These are phyloP conservation scores for Cantharis rufa DNA, from an alignment of 2,888 invertebrate species.

Conservation along the genomic window DNA sequence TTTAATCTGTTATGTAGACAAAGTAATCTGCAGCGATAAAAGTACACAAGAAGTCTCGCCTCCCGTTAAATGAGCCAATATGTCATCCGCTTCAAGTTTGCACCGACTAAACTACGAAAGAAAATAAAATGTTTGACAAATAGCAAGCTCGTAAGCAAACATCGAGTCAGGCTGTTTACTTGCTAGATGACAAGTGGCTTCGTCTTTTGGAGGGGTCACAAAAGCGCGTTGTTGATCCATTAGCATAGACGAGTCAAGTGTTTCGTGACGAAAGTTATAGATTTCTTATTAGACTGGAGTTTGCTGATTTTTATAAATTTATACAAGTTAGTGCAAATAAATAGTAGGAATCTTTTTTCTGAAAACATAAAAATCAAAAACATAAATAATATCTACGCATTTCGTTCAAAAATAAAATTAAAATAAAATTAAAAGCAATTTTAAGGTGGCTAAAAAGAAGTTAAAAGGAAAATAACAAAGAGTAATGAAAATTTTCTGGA, in stretches of 20 bases:
- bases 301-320: background rate
- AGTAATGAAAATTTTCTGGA: constrained; percentile 42
- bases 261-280: constrained; percentile 42
- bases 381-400: background rate
- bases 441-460: background rate
- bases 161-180: constrained; percentile 53
- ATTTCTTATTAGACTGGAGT: constrained; percentile 26
- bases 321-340: background rate
- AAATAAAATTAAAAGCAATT: background rate
- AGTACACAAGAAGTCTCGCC: constrained; percentile 55
- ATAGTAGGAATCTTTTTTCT: background rate
- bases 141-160: constrained; percentile 54
- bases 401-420: background rate
- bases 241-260: constrained; percentile 43
- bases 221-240: constrained; percentile 43
- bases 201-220: constrained; percentile 39
- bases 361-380: background rate
- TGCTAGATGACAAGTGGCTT: constrained; percentile 52
- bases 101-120: constrained; percentile 48
- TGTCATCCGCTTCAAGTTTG: constrained; percentile 38
- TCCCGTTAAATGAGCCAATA: constrained; percentile 33
- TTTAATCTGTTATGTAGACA: constrained; percentile 57
- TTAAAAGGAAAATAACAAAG: constrained; percentile 33
- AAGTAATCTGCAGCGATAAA: constrained; percentile 55
- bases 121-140: constrained; percentile 57